Evolutionary conservation across 2,797 vertebrate genomes (phyloP).

Genomic region (Lacerta agilis): DNA sequence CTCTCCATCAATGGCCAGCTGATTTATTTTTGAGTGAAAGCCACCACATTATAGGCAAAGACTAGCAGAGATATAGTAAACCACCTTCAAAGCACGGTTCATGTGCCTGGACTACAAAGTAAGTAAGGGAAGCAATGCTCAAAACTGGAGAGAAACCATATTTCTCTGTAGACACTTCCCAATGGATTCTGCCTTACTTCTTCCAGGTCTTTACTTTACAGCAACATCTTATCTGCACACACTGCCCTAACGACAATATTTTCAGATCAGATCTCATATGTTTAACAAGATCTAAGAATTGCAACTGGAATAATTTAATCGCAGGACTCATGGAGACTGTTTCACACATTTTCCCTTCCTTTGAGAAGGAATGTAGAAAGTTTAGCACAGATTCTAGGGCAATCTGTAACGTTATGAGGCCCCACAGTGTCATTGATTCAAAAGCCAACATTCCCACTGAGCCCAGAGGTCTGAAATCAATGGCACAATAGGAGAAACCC

Average conservation of each 20-base stretch:
- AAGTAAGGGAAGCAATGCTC: conserved; percentile 66
- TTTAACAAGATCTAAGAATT: not conserved
- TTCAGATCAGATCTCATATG: not conserved
- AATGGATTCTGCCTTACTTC: conserved; percentile 63
- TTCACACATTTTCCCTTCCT: not conserved
- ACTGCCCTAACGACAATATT: not conserved
- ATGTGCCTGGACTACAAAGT: conserved; percentile 73
- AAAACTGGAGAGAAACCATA: conserved; percentile 62
- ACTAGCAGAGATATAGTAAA: conserved; percentile 66
- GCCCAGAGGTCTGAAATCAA: conserved; percentile 53
- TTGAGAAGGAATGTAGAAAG: not conserved
- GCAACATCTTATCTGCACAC: not conserved
- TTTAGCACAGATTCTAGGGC: conserved; percentile 27
- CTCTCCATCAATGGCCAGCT: conserved; percentile 53
- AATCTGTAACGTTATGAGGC: conserved; percentile 35
- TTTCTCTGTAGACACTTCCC: conserved; percentile 69
- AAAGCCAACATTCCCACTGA: conserved; percentile 46
- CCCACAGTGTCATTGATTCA: conserved; percentile 53
- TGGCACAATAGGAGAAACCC: conserved; percentile 36
- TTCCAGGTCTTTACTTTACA: not conserved
- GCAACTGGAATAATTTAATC: not conserved
- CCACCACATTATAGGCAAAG: conserved; percentile 59
- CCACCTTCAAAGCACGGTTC: conserved; percentile 71
- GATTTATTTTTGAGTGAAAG: conserved; percentile 68
- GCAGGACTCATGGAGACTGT: not conserved